Percentiles rank a stretch among this genome's conserved stretches.
Conservation (phyloP, 2,888 invertebrate genomes). For the Macaria liturata region DNA sequence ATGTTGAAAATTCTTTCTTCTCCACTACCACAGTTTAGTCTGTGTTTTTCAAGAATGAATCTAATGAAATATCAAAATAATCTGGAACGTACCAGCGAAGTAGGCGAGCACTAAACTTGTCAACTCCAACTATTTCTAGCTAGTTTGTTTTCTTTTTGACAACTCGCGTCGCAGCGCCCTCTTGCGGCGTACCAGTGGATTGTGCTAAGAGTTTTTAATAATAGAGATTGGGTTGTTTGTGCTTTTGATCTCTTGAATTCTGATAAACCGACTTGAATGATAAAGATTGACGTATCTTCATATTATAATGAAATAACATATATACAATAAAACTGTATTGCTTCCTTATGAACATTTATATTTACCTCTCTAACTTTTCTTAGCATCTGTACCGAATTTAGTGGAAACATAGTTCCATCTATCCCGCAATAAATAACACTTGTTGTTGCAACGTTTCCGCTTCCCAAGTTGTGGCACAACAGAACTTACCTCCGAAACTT, state of each 20-base stretch:
- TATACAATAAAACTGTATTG: too few relatives aligned
- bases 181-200: slow-evolving; percentile 57
- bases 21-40: too few relatives aligned
- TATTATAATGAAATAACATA: too few relatives aligned
- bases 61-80: background rate
- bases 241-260: too few relatives aligned
- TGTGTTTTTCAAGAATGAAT: background rate
- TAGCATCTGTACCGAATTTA: too few relatives aligned
- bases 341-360: too few relatives aligned
- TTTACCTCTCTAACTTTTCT: too few relatives aligned
- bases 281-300: too few relatives aligned
- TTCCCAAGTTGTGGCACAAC: slow-evolving; percentile 20
- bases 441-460: slow-evolving; percentile 15
- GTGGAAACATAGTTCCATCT: too few relatives aligned
- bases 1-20: too few relatives aligned
- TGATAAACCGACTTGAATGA: too few relatives aligned
- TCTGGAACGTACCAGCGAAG: slow-evolving; percentile 11
- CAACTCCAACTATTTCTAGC: slow-evolving; percentile 77
- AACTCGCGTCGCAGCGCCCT: slow-evolving; percentile 74
- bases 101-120: slow-evolving; percentile 73
- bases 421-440: slow-evolving; percentile 8
- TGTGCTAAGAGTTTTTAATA: slow-evolving; percentile 33
- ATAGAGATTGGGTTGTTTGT: background rate
- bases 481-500: slow-evolving; percentile 36
- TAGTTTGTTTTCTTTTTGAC: slow-evolving; percentile 80